Evolutionary conservation across 2,888 invertebrate species (phyloP), one percentile per base, ranked within the genome.

Genomic region (Chesias legatella): DNA sequence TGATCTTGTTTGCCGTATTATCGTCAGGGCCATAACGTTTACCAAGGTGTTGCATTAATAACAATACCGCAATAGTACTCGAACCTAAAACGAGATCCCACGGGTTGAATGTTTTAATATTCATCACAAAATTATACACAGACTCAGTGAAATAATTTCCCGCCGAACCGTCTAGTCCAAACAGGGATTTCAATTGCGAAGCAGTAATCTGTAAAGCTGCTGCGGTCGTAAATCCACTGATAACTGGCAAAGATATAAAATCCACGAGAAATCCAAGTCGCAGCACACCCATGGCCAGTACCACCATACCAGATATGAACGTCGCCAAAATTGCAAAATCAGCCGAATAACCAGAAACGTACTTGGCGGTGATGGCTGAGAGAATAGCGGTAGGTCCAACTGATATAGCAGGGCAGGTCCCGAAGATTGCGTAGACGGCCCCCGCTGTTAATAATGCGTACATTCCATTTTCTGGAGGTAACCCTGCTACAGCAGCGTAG

Each of bases 361-460:
- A 91, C 36, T 90, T 90, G 49, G 92, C 91, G 0, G 94, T 91
- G 92, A 98, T 93, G 0, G 96, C 88, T 0, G 96, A 92, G 90
- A 97, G 91, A 40, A 98, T 95, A 0, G 97, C 96, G 0, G 97
- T 97, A 0, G 97, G 97, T 44, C 98, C 95, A 57, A 92, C 90
- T 1, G 92, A 92, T 22, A 91, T 59, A 60, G 94, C 93, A 67
- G 94, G 94, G 59, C 93, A 93, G 63, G 95, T 95, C 35, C 98
- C 98, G 58, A 98, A 91, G 25, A 98, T 71, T n/a, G 94, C 91
- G 69, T 98, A 98, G 0, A 97, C 89, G 64, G 97, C 94, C 67
- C 96, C 95, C 20, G 95, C 95, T 90, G 96, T 93, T 67, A 98
- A 94, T 0, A 96, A 93, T 0, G 96, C 95, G 70, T 98, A 98